Conservation (phyloP, 2,113 vertebrate genomes). For the Speoplatyrhinus poulsoni region DNA sequence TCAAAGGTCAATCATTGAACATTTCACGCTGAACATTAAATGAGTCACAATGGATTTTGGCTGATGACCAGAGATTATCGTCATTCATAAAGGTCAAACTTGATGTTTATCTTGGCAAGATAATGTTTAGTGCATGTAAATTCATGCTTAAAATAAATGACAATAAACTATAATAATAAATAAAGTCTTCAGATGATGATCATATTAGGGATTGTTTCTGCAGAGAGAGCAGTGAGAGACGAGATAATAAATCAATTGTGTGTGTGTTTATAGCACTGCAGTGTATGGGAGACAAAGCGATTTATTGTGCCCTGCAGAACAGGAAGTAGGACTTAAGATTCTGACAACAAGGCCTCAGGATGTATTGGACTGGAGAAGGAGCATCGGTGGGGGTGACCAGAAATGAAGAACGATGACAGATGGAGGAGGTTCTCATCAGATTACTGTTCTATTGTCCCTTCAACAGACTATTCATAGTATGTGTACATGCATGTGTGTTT, state of each 20-base stretch:
- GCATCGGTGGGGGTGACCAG: neutral
- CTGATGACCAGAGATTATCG: no score
- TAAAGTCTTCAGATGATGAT: no score
- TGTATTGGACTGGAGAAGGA: neutral
- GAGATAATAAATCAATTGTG: neutral
- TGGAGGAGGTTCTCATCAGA: conserved; percentile 42
- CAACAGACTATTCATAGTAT: neutral
- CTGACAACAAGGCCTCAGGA: conserved; percentile 23
- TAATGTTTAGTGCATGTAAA: no score
- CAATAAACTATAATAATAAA: neutral
- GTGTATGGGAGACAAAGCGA: conserved; percentile 34
- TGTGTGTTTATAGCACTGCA: conserved; percentile 11
- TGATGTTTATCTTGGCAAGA: no score
- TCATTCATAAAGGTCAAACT: no score
- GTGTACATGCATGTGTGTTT: neutral
- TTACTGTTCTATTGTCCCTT: conserved; percentile 30
- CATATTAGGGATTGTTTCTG: neutral
- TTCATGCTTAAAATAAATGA: neutral
- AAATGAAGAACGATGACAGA: conserved; percentile 30
- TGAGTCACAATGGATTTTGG: no score
- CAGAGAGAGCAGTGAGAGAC: neutral
- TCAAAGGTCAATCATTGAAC: no score
- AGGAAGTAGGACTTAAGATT: conserved; percentile 15
- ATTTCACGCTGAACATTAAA: no score
- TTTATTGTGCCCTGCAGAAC: conserved; percentile 31